These are phyloP conservation scores for Momotus momota DNA, from an alignment of 2,797 vertebrate species.

Conservation along the genomic window DNA sequence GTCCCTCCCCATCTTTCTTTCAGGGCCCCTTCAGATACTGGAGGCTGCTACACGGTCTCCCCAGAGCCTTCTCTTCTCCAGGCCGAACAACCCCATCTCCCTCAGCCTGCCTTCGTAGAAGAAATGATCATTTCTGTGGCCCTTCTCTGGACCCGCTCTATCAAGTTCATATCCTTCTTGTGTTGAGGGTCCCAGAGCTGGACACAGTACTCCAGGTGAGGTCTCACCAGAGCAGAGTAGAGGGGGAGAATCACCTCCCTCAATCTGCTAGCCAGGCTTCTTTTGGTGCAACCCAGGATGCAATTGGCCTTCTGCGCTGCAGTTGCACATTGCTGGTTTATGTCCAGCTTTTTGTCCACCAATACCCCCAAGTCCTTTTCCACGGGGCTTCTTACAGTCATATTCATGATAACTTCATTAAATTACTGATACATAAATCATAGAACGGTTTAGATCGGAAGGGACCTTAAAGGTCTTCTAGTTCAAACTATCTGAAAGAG, in stretches of 20 bases:
- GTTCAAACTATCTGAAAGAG: neutral
- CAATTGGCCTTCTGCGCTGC: neutral
- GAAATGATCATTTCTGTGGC: neutral
- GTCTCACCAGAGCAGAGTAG: neutral
- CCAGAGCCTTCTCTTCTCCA: neutral
- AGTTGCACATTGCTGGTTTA: neutral
- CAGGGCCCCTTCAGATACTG: neutral
- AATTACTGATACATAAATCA: too few species aligned
- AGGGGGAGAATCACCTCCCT: neutral
- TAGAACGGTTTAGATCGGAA: too few species aligned
- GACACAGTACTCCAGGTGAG: neutral
- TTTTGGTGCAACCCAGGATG: neutral
- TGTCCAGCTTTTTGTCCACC: neutral
- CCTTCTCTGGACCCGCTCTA: neutral
- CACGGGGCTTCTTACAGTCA: too few species aligned
- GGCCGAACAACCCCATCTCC: neutral
- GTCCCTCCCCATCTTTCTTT: neutral
- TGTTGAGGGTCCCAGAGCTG: neutral
- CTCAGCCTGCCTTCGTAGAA: neutral
- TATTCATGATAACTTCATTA: too few species aligned
- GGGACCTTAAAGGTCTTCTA: too few species aligned
- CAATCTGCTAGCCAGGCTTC: neutral
- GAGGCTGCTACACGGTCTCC: neutral
- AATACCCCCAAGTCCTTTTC: neutral
- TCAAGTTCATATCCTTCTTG: neutral